A percentile compares a stretch with the other conserved stretches of the same genome.
Conservation (phyloP, 2,113 vertebrate species). For the Ceyx margarethae region DNA sequence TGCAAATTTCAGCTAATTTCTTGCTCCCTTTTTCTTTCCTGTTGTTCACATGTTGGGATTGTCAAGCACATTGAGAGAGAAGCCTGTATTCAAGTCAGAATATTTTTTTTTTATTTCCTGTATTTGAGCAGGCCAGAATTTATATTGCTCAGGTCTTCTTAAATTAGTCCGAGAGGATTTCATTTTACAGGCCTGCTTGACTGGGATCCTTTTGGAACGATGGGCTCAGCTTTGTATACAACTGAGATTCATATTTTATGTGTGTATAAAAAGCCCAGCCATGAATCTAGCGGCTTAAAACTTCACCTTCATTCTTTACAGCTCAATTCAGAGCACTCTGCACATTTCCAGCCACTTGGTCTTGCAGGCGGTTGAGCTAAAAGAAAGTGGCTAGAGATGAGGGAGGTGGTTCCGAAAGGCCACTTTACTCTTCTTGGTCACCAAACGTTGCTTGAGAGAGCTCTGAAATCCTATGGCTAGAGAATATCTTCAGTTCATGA, state of each 20-base stretch:
- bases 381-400: constrained; percentile 50
- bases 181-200: constrained; percentile 80
- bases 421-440: not conserved
- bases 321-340: constrained; percentile 64
- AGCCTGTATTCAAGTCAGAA: constrained; percentile 51
- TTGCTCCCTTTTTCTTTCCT: not conserved
- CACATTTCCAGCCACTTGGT: constrained; percentile 57
- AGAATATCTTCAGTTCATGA: not conserved
- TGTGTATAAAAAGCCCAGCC: constrained; percentile 75
- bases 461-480: not conserved
- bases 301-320: constrained; percentile 76
- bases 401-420: not conserved
- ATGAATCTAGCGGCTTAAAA: constrained; percentile 76
- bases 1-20: constrained; percentile 15
- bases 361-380: constrained; percentile 34
- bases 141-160: constrained; percentile 76
- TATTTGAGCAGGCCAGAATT: constrained; percentile 76
- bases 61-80: not conserved
- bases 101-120: constrained; percentile 63
- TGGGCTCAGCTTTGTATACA: constrained; percentile 79
- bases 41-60: not conserved
- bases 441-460: not conserved
- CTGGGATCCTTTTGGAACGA: constrained; percentile 77
- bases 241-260: constrained; percentile 81
- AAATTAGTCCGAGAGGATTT: constrained; percentile 81